These are phyloP conservation scores for Adela reaumurella DNA, from an alignment of 2,888 invertebrate species.

Conservation along the genomic window DNA sequence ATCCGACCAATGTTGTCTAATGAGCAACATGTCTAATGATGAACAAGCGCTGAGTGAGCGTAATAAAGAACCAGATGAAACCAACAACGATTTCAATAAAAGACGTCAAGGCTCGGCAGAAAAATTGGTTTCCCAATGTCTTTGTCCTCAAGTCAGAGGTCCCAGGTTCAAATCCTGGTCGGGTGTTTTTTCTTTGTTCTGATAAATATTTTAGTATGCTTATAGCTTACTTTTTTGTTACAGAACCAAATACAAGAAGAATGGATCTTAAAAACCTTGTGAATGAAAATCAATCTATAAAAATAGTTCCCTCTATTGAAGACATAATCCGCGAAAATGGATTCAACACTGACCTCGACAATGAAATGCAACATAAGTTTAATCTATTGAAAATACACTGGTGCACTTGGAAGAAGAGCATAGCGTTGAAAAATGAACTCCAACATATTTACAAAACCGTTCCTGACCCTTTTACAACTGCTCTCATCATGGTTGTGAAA, in stretches of 20 bases:
- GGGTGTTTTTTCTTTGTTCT: no score
- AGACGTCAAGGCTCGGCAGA: no score
- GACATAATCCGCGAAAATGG: conserved; percentile 33
- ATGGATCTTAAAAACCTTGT: conserved; percentile 29
- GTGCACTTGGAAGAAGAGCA: conserved; percentile 56
- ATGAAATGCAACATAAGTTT: conserved; percentile 32
- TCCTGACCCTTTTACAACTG: conserved; percentile 58
- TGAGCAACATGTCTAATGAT: no score
- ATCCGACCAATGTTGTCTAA: no score
- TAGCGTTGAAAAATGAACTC: conserved; percentile 43
- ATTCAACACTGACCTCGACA: conserved; percentile 40
- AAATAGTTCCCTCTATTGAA: conserved; percentile 45
- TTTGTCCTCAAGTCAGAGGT: no score
- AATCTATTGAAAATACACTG: conserved; percentile 37
- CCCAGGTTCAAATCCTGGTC: no score
- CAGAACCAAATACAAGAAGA: conserved; percentile 1
- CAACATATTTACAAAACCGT: conserved; percentile 43
- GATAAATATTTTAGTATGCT: no score
- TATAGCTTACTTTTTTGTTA: not conserved
- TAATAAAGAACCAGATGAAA: no score
- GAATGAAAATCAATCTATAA: conserved; percentile 35
- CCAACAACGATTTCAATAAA: no score
- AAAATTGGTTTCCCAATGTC: no score
- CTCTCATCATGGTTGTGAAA: conserved; percentile 57
- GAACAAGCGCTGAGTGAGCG: no score